Base-by-base conservation (phyloP, 2,797 vertebrate genomes). In the Eremophila alpestris region DNA sequence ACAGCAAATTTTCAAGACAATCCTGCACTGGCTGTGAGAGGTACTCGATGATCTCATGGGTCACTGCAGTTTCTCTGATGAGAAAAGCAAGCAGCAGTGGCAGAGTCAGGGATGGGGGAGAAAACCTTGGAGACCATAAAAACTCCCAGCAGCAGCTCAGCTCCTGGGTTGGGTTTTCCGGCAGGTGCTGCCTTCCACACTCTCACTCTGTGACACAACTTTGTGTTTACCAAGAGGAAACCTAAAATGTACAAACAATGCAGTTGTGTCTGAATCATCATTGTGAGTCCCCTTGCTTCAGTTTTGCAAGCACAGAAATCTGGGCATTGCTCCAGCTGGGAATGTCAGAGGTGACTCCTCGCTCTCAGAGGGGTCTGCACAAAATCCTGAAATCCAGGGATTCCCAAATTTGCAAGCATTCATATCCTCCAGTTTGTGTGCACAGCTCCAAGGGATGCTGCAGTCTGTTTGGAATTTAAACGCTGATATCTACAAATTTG, bases 11-110 rank as follows among this genome's bases (percentile, higher is more conserved):
- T 8, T 3, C 22, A 67, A 36, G 49, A 46, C 43, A 86, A 22
- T 63, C 38, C 63, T 82, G 79, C 73, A 26, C 24, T 86, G 91
- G 88, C 92, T 87, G 1, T 0, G 5, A 17, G 55, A 88, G 70
- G 34, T 24, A 3, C 70, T 81, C 22, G 9, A 30, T 94, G 95
- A 90, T 38, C 81, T 62, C 26, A 52, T 4, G 77, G 82, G 69
- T 64, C 65, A 34, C 43, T 89, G 55, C 75, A 77, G 23, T 87
- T 85, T 41, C 69, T 73, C 26, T 73, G 91, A 79, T 91, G 70
- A 76, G 68, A 68, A 67, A 78, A 93, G 80, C 91, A 91, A 81
- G 58, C 91, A 87, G 87, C 45, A 89, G 64, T 6, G 89, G 58
- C 19, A 93, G 20, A 56, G 58, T 18, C 79, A 64, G 89, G 92